Evolutionary conservation across 1,140 invertebrate genomes (phyloP), one percentile per base, ranked within the genome.

Genomic region (Aporrectodea caliginosa): DNA sequence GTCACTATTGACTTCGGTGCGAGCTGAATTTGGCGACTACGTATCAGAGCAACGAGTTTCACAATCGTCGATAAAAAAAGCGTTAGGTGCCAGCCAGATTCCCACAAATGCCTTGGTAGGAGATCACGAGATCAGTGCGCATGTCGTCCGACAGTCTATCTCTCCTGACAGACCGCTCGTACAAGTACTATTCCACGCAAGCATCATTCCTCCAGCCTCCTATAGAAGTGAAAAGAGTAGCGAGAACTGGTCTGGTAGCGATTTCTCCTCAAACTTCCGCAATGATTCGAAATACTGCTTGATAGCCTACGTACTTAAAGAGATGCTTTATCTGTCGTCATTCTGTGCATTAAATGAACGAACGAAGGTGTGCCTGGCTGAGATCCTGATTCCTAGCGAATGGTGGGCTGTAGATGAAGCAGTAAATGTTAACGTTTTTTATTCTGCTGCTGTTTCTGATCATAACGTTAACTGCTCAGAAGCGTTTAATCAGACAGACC

Each of bases 341-440:
- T 58, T 58, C 22, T 58, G 95, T 87, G 94, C 93, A 84, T 94
- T 94, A 0, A 93, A 94, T 85, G 93, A 93, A 1, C 93, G 94
- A 82, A 94, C 96, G 83, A 94, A 94, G 0, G 94, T 95, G 0
- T 97, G 95, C 84, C 89, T 97, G 69, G 94, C 94, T 1, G 93
- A 89, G 74, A 88, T 92, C 2, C 92, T 91, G 2, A 91, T 97
- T 12, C 95, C 95, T 0, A 92, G 93, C 0, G 90, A 91, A 69
- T 97, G 95, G 94, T 97, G 94, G 79, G 76, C 31, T 35, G 31
- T 16, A 69, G 69, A 78, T 70, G 33, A 0, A 84, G 92, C 73
- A 91, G 92, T 82, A 81, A 83, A 78, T 70, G 77, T 82, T 31
- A 78, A 84, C 77, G 79, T 80, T 34, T 77, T 69, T 75, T 74